Conservation (phyloP, 2,797 vertebrate species). For the Tarsius wallacei region DNA sequence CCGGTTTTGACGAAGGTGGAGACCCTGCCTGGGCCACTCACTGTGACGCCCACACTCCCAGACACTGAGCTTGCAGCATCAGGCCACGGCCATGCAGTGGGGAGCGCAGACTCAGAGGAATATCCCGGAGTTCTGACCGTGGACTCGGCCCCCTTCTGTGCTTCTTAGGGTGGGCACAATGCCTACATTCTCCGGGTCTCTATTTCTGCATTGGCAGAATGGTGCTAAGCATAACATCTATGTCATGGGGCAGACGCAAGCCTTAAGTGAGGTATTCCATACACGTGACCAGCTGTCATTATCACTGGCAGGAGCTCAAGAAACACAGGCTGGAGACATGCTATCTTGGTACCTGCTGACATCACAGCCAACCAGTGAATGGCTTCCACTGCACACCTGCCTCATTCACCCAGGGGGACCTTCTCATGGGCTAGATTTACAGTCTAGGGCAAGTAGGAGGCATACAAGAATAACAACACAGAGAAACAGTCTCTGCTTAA, state of each 20-base stretch:
- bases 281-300: neutral
- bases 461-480: neutral
- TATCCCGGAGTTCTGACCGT: neutral
- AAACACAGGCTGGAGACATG: neutral
- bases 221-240: neutral
- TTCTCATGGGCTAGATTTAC: neutral
- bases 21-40: neutral
- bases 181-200: neutral
- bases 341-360: neutral
- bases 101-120: neutral
- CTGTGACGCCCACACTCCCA: neutral
- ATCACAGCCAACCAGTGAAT: neutral
- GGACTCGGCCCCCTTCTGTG: neutral
- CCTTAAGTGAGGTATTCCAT: neutral
- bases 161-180: neutral
- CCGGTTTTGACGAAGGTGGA: neutral
- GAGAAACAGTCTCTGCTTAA: neutral
- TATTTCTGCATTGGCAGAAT: neutral
- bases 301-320: neutral
- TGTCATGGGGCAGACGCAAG: neutral
- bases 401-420: neutral
- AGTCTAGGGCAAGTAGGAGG: neutral
- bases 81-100: neutral
- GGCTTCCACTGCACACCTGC: neutral
- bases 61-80: neutral